Evolutionary conservation across 2,888 invertebrate genomes (phyloP).

Genomic region (Hydraecia micacea): DNA sequence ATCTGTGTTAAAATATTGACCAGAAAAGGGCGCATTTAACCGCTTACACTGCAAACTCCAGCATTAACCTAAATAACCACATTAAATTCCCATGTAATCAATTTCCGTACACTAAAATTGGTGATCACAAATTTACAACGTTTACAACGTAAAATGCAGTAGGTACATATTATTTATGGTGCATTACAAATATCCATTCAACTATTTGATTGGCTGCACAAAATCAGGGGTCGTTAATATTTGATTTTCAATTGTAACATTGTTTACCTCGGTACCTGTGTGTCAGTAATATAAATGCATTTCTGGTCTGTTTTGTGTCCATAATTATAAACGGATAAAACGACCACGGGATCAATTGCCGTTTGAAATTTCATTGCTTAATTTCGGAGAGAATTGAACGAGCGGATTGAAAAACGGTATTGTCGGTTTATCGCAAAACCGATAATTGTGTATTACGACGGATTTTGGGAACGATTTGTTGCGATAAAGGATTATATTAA

Average conservation of each 20-base stretch:
- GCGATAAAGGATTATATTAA: slow-evolving; percentile 17
- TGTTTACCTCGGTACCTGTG: slow-evolving; percentile 64
- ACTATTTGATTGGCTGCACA: slow-evolving; percentile 66
- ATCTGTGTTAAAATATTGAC: neutral
- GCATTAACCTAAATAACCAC: neutral
- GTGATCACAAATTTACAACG: slow-evolving; percentile 29
- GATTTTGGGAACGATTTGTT: slow-evolving; percentile 33
- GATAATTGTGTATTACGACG: slow-evolving; percentile 48
- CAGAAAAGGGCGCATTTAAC: neutral
- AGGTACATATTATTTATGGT: slow-evolving; percentile 60
- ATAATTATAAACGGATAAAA: slow-evolving; percentile 29
- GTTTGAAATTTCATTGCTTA: slow-evolving; percentile 52
- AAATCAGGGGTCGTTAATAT: slow-evolving; percentile 71
- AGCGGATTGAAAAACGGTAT: slow-evolving; percentile 47
- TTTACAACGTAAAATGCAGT: slow-evolving; percentile 46
- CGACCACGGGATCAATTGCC: slow-evolving; percentile 30
- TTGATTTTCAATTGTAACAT: slow-evolving; percentile 73
- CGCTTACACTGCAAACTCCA: neutral
- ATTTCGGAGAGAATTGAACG: slow-evolving; percentile 46
- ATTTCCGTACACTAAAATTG: slow-evolving; percentile 33
- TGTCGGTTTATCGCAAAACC: slow-evolving; percentile 42
- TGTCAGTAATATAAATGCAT: slow-evolving; percentile 59
- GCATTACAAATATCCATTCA: slow-evolving; percentile 61
- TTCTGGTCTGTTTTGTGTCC: slow-evolving; percentile 28
- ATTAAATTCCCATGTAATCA: slow-evolving; percentile 5